phyloP scores from a whole-genome alignment of 2,113 vertebrate species.

The Myotis lucifugus region DNA sequence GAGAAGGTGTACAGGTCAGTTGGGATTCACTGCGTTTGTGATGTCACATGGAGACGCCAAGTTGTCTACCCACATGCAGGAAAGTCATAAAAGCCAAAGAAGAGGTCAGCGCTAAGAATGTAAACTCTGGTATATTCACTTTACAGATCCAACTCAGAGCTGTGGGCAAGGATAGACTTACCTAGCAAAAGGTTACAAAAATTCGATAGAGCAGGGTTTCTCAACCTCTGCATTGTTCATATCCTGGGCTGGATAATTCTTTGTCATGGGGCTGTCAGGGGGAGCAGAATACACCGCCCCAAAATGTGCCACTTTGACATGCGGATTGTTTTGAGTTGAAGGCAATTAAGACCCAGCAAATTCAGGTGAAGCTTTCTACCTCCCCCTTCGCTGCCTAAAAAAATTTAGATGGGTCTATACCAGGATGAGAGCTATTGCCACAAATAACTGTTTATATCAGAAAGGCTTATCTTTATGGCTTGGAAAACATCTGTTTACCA shows the following conservation, averaged over 20 bases:
- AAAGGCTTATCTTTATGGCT: not conserved
- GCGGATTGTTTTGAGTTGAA: not conserved
- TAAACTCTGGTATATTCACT: not conserved
- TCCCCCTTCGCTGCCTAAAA: not conserved
- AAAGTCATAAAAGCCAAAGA: not conserved
- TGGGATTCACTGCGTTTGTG: not conserved
- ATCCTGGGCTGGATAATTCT: not conserved
- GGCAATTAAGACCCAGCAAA: not conserved
- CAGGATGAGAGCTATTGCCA: not conserved
- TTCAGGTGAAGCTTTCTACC: not conserved
- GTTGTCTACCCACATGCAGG: not conserved
- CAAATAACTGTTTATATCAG: not conserved
- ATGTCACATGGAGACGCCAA: not conserved
- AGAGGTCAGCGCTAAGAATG: not conserved
- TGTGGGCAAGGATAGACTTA: not conserved
- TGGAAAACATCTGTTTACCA: not conserved
- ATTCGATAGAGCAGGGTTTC: not conserved
- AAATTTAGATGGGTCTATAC: not conserved
- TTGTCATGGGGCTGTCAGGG: too few relatives aligned
- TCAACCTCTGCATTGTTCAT: fast-evolving
- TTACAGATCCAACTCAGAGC: not conserved
- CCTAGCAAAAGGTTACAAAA: not conserved
- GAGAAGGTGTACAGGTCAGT: not conserved
- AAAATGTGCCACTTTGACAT: not conserved
- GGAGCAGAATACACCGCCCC: not conserved